Evolutionary conservation across 2,797 vertebrate genomes (phyloP).

Genomic region (Enteromius fasciolatus): DNA sequence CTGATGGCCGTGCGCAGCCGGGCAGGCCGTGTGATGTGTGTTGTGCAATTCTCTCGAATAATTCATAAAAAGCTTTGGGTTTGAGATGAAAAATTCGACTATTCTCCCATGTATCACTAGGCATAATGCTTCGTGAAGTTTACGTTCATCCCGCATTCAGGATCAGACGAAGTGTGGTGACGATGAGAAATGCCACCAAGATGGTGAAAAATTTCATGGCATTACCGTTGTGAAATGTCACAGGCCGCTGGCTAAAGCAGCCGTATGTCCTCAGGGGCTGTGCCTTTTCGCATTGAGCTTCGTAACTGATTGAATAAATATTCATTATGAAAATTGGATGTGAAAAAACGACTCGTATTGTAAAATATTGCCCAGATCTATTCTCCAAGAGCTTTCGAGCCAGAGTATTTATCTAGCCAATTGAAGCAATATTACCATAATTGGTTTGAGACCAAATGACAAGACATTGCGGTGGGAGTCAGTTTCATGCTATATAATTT

Average conservation of each 20-base stretch:
- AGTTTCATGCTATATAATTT: constrained; percentile 48
- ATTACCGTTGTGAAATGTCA: constrained; percentile 79
- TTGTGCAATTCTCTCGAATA: constrained; percentile 21
- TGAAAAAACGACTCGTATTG: constrained; percentile 23
- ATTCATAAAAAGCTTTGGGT: constrained; percentile 20
- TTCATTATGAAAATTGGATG: constrained; percentile 45
- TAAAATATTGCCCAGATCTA: constrained; percentile 27
- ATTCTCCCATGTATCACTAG: constrained; percentile 14
- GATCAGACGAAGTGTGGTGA: constrained; percentile 52
- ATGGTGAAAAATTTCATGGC: constrained; percentile 66
- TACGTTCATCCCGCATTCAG: constrained; percentile 36
- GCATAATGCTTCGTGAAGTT: background rate
- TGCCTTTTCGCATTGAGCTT: constrained; percentile 22
- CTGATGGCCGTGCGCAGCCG: constrained; percentile 8
- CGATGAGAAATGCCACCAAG: constrained; percentile 65
- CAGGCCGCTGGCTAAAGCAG: constrained; percentile 70
- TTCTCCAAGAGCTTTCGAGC: constrained; percentile 38
- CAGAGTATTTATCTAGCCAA: constrained; percentile 41
- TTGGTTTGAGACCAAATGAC: constrained; percentile 37
- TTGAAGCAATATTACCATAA: constrained; percentile 46
- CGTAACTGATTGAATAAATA: constrained; percentile 47
- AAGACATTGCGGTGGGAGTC: constrained; percentile 31
- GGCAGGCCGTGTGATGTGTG: background rate
- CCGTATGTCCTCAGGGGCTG: constrained; percentile 63
- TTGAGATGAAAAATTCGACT: background rate